Conservation (phyloP, 2,888 invertebrate genomes). For the Protophormia terraenovae region DNA sequence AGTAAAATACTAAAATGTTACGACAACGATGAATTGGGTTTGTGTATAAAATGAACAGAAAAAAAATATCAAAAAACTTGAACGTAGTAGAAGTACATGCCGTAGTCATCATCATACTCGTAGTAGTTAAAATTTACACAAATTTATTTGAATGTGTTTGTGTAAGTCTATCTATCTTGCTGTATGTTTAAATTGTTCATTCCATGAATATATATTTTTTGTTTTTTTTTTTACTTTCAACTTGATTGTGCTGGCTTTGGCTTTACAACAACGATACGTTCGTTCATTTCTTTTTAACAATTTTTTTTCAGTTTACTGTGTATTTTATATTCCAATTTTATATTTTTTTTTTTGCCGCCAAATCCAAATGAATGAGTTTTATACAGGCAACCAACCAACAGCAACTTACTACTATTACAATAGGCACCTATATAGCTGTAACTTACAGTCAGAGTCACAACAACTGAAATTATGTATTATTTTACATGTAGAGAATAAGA, state of each 20-base stretch:
- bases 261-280: conserved; percentile 45
- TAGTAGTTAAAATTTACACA: conserved; percentile 32
- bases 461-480: conserved; percentile 45
- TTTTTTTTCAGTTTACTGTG: conserved; percentile 11
- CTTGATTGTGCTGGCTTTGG: conserved; percentile 57
- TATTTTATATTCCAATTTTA: conserved; percentile 41
- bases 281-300: conserved; percentile 6
- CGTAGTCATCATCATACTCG: conserved; percentile 35
- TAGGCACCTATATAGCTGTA: not conserved
- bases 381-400: conserved; percentile 47
- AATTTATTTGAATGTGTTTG: conserved; percentile 27
- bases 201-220: conserved; percentile 60
- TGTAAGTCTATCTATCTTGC: conserved; percentile 36
- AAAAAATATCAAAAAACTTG: conserved; percentile 37
- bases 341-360: conserved; percentile 56
- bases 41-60: conserved; percentile 4
- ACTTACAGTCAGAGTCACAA: not conserved
- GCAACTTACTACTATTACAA: conserved; percentile 5
- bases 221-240: conserved; percentile 49
- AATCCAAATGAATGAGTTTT: conserved; percentile 64
- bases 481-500: not conserved
- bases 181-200: conserved; percentile 65
- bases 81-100: conserved; percentile 35
- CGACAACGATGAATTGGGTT: conserved; percentile 51
- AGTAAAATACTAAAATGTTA: conserved; percentile 58